Base-by-base conservation (phyloP, 2,888 invertebrate species). In the Drosophila pseudotalamancana region DNA sequence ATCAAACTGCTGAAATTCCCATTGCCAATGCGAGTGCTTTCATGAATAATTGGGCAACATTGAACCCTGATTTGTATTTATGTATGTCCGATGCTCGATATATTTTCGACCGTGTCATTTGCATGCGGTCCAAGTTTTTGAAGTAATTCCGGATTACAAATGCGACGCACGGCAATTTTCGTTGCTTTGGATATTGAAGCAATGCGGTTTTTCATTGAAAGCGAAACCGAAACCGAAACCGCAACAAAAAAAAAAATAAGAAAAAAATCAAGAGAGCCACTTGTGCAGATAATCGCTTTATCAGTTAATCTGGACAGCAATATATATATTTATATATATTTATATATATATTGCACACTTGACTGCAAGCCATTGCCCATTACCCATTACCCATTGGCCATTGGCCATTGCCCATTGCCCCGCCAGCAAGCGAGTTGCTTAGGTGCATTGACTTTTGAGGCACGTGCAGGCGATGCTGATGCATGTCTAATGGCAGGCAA, bases 361-460 rank as follows among this genome's bases (percentile, higher is more conserved):
- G 57, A 53, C 39, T 68, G 73, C 62, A 21, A 21, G 29, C 61
- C 18, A 31, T 3, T 19, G 16, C 14, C 48, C 23, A 46, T 2
- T 23, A 8, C n/a, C n/a, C 35, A 9, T 9, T 11, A n/a, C n/a
- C n/a, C n/a, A n/a, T n/a, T 25, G 25, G 25, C 43, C 43, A 43
- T 50, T 16, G 39, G 49, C 39, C 37, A 59, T 16, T 45, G 49
- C 39, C 37, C 25, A 50, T 19, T 29, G 25, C 16, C 42, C 60
- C 19, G 23, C 45, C 54, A 43, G 12, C 27, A 29, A 29, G 25
- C 23, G 37, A 9, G 27, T 19, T 42, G 14, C 6, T 0, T 35
- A 32, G 74, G 75, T 72, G 65, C 75, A 73, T 73, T 74, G 75
- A 74, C 75, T 73, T 65, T 48, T 34, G 39, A 61, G 40, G 77